Evolutionary conservation across 30 jellyfish, hydroid and myxozoan species (phyloP), one percentile per base, ranked within the genome.

Genomic region (Hydractinia echinata): DNA sequence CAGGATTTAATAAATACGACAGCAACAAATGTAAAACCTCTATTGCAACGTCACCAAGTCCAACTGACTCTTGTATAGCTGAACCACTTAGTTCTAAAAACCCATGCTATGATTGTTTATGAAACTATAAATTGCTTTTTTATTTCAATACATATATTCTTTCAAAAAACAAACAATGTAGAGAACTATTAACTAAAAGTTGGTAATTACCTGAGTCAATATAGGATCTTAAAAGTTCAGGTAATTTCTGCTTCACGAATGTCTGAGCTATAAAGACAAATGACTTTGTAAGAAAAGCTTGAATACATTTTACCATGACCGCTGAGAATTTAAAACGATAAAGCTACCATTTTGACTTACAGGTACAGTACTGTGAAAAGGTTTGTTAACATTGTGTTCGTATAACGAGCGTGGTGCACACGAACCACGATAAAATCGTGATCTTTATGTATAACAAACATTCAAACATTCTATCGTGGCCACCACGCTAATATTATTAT

Each of bases 1-100:
- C 60, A 83, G 82, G 73, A 54, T 71, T 79, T 19, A 55, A 70
- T 15, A 90, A 21, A 87, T 81, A 90, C 62, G 82, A 67, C 70
- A 90, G 72, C 20, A 90, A 77, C 70, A 86, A 56, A 71, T 90
- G 97, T 18, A 90, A 82, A 15, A 85, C 97, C 77, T 90, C 97
- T 54, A 90, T 85, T 15, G 97, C 94, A 52, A 89, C 95, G 95
- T 89, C 97, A 61, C 97, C 87, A 8, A 89, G 83, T 15, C 97
- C 97, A 52, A 82, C 87, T 58, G 84, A 78, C 79, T 89, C 97
- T 81, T 89, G 97, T n/a, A 82, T 67, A 54, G 85, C 76, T 8
- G 88, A 62, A 49, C 81, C 73, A 66, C 81, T 88, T 80, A 77
- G 51, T 56, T 51, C 84, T 60, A 48, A 13, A 82, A 66, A 8